Evolutionary conservation across 2,113 vertebrate species (phyloP).

Genomic region (Cyphomyrus discorhynchus): DNA sequence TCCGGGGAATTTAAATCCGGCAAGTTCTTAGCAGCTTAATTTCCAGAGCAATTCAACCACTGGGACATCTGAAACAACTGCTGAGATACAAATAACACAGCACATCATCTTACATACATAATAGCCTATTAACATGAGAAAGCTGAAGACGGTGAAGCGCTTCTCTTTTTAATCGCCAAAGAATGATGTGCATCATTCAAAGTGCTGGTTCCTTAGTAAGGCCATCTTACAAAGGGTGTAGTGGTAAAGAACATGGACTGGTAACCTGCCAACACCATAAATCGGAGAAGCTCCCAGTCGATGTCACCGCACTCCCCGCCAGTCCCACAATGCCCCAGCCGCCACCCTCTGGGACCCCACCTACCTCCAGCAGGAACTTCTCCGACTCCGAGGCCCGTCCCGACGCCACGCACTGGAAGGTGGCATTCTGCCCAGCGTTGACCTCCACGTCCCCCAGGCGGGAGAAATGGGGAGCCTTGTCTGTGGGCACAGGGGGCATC

Average conservation of each 20-base stretch:
- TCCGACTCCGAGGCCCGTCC: constrained; percentile 78
- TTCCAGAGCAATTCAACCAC: neutral
- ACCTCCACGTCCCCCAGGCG: constrained; percentile 91
- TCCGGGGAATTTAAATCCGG: neutral
- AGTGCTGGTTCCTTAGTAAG: neutral
- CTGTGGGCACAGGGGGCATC: constrained; percentile 49
- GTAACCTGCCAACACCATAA: neutral
- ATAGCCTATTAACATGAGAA: neutral
- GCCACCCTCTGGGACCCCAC: constrained; percentile 15
- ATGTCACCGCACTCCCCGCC: neutral
- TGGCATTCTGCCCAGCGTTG: constrained; percentile 90
- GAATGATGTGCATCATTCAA: too few species aligned
- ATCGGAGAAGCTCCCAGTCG: neutral
- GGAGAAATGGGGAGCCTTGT: constrained; percentile 92
- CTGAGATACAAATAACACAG: neutral
- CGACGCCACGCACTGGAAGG: constrained; percentile 88
- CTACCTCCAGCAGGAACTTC: constrained; percentile 86
- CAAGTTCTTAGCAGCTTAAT: neutral
- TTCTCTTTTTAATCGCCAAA: neutral
- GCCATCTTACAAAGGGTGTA: neutral
- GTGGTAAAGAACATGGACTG: neutral
- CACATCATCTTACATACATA: neutral
- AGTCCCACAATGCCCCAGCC: neutral
- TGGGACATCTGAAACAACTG: neutral
- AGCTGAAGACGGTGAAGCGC: neutral